Evolutionary conservation across 2,888 invertebrate genomes (phyloP).

Genomic region (Anticlea derivata): DNA sequence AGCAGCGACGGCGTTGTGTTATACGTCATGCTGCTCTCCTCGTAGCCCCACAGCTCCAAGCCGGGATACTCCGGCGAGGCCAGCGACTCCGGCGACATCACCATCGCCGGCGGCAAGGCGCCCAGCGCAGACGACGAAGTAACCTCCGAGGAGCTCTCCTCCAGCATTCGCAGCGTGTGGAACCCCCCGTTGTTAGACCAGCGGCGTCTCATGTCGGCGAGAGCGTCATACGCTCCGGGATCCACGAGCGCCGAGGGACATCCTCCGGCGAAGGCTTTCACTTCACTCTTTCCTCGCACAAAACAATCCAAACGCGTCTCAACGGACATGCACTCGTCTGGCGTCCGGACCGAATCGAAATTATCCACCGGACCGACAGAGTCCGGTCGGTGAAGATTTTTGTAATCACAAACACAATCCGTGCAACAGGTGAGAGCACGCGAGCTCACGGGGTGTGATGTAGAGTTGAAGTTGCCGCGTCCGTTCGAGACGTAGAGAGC

Average conservation of each 20-base stretch:
- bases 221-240: constrained; percentile 73
- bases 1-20: constrained; percentile 73
- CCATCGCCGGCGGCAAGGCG: constrained; percentile 86
- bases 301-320: constrained; percentile 73
- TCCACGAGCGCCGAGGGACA: constrained; percentile 70
- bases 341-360: constrained; percentile 67
- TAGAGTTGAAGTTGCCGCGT: constrained; percentile 59
- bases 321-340: constrained; percentile 68
- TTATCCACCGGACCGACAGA: constrained; percentile 29
- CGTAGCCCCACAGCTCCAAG: constrained; percentile 92
- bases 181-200: constrained; percentile 90
- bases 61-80: constrained; percentile 91
- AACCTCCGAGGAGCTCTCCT: constrained; percentile 90
- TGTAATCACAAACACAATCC: constrained; percentile 58
- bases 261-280: constrained; percentile 76
- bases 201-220: constrained; percentile 88
- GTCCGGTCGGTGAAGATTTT: constrained; percentile 40
- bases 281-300: constrained; percentile 79
- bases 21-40: constrained; percentile 75
- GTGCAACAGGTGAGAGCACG: constrained; percentile 67
- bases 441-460: constrained; percentile 55
- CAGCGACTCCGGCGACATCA: constrained; percentile 90
- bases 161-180: constrained; percentile 85
- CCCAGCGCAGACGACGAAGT: constrained; percentile 90
- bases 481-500: constrained; percentile 49